These are phyloP conservation scores for Andrena camellia DNA, from an alignment of 2,888 invertebrate genomes.

Conservation along the genomic window DNA sequence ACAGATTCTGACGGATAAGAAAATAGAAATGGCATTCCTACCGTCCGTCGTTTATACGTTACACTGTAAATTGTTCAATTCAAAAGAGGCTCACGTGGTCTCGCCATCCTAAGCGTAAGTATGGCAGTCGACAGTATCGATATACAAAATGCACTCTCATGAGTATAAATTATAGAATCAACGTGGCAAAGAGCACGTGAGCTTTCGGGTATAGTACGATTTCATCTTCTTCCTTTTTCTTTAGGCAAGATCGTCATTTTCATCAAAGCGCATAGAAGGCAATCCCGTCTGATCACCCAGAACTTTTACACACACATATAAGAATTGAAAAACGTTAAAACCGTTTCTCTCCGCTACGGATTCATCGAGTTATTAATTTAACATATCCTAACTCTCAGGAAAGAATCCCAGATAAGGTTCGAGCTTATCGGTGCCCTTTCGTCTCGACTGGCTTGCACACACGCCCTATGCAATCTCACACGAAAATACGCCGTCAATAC, in stretches of 20 bases:
- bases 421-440: slow-evolving; percentile 26
- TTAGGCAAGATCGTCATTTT: slow-evolving; percentile 56
- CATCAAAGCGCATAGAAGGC: slow-evolving; percentile 23
- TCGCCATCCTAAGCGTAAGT: slow-evolving; percentile 63
- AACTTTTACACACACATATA: slow-evolving; percentile 18
- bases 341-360: slow-evolving; percentile 27
- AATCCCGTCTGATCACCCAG: slow-evolving; percentile 6
- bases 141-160: slow-evolving; percentile 52
- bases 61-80: slow-evolving; percentile 52
- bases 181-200: slow-evolving; percentile 50
- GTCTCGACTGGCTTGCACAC: slow-evolving; percentile 29
- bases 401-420: slow-evolving; percentile 29
- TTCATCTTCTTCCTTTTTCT: slow-evolving; percentile 13
- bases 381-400: slow-evolving; percentile 29
- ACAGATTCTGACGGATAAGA: slow-evolving; percentile 57
- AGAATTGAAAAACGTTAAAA: slow-evolving; percentile 35
- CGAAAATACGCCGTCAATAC: slow-evolving; percentile 35
- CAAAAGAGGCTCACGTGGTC: slow-evolving; percentile 55
- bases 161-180: slow-evolving; percentile 55
- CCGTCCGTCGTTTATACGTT: slow-evolving; percentile 28
- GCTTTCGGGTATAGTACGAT: slow-evolving; percentile 46
- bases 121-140: slow-evolving; percentile 68
- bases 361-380: slow-evolving; percentile 41
- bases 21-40: slow-evolving; percentile 61
- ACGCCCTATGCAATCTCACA: slow-evolving; percentile 16